Evolutionary conservation across 2,113 vertebrate genomes (phyloP).

Genomic region (Rhabdomys dilectus): DNA sequence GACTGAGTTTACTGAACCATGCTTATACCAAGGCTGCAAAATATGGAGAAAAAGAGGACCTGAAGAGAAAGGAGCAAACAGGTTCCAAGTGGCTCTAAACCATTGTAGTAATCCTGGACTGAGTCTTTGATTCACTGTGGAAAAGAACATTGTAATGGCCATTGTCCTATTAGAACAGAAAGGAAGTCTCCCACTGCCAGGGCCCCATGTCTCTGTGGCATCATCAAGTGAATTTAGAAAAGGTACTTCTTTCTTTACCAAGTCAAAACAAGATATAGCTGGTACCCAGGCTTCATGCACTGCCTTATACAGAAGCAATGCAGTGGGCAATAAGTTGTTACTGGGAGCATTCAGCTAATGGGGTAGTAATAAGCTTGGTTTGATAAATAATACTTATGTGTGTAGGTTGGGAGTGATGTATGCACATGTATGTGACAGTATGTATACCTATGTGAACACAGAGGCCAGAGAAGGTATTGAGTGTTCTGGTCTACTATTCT

Average conservation of each 20-base stretch:
- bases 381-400: background rate
- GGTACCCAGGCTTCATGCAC: background rate
- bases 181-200: background rate
- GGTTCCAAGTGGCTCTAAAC: background rate
- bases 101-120: background rate
- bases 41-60: background rate
- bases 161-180: background rate
- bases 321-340: background rate
- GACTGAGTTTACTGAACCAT: background rate
- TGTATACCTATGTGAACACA: background rate
- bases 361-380: background rate
- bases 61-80: background rate
- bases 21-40: background rate
- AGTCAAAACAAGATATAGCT: background rate
- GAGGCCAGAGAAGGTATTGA: background rate
- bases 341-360: background rate
- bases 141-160: background rate
- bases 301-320: background rate
- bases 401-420: background rate
- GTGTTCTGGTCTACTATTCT: background rate
- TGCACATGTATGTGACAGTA: background rate
- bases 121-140: background rate
- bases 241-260: background rate
- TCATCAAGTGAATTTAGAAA: background rate
- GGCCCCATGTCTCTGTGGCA: background rate